Evolutionary conservation across 2,797 vertebrate species (phyloP), one percentile per base, ranked within the genome.

Genomic region (Anableps anableps): DNA sequence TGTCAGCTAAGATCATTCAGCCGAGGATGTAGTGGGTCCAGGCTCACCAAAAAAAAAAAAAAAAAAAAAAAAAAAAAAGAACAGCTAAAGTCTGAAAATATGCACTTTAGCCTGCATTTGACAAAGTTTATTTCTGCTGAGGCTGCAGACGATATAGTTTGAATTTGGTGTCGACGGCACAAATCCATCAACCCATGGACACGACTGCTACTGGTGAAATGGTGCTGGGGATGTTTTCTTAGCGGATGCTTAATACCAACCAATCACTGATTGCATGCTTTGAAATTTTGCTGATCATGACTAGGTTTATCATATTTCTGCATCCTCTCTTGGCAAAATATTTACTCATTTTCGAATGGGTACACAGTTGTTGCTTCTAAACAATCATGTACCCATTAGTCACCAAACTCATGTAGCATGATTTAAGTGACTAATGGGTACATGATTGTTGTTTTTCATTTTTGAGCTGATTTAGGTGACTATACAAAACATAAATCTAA

Each of bases 1-100:
- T n/a, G 62, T 80, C 73, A 43, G 38, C 73, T 13, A 47, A 75
- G 23, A 75, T 70, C 74, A 75, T 26, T 76, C 53, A 71, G 70
- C 62, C 21, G 45, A 72, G 43, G 60, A 31, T 74, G 34, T 62
- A 45, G 41, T 34, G n/a, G 9, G 34, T 53, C 64, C 55, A 55
- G 66, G 38, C 36, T 64, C 21, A 11, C 34, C 66, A 71, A 3
- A 60, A 78, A 47, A 1, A 6, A 19, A 43, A 48, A 70, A 53
- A 23, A 26, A 53, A 29, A 26, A 29, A 14, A 10, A 4, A 26
- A 53, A 29, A 13, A 31, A 62, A 34, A 47, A 10, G 11, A 62
- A 31, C 36, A 51, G 34, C 17, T 73, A 26, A 68, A 31, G 17
- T 34, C 71, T 19, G 3, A 51, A 77, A 47, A 36, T 68, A 70